Base-by-base conservation (phyloP, 2,797 vertebrate genomes). In the Pelodytes ibericus region DNA sequence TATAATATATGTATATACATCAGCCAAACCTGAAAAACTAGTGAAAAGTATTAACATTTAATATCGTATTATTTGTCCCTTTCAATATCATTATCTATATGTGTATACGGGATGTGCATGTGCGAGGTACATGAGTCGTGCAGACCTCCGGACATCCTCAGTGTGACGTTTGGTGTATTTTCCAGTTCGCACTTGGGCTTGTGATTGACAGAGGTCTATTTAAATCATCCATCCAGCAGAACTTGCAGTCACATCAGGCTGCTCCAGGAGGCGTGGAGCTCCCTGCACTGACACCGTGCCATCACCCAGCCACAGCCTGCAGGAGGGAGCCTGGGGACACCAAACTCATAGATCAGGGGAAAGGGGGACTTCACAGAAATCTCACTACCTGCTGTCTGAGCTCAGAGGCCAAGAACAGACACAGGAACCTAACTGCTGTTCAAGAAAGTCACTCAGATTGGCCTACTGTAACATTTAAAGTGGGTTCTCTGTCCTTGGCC, bases 181-280 rank as follows among this genome's bases (percentile, higher is more conserved):
- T 81, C 80, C 78, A 85, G 88, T 89, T 84, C 71, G 81, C 89
- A 87, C 83, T 78, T 77, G 65, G 70, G 74, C 68, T 68, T 73
- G 56, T 88, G 90, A 89, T 83, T 90, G 89, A 85, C 91, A 87
- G 74, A 74, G 59, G 87, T 84, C 86, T 87, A 86, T 86, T 88
- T 86, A 86, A 91, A 91, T 93, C 86, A 90, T 90, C 89, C 84
- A 87, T 87, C 74, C 83, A 80, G 83, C 72, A 78, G 83, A 85
- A 86, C 85, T 81, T 86, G 83, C 81, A 84, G 86, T 82, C 83
- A 49, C 76, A 86, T 81, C 77, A 80, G 39, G 80, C 83, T 75
- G 72, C 79, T 81, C 74, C 67, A 81, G 90, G 90, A 91, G 93
- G 92, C 91, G 93, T 91, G 92, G 90, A 93, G 86, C 88, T 88